Percentiles rank a stretch among this genome's conserved stretches.
Evolutionary conservation across 2,888 invertebrate genomes (phyloP).

Genomic region (Imbricaverruca yamaguchii): DNA sequence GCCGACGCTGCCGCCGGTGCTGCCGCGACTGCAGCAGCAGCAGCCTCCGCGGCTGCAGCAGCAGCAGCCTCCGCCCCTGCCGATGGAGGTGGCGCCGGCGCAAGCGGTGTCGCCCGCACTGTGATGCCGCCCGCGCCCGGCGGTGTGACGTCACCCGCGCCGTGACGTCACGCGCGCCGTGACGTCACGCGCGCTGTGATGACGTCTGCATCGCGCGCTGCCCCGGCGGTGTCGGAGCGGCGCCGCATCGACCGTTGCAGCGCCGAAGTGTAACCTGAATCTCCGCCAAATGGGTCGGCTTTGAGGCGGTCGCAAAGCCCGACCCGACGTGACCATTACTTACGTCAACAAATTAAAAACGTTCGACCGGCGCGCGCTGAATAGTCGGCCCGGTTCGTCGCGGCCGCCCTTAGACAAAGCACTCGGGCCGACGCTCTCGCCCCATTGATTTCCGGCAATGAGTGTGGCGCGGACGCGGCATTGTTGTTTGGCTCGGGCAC

Average conservation of each 20-base stretch:
- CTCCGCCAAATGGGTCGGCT: not conserved
- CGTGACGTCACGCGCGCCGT: not conserved
- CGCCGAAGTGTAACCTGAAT: not conserved
- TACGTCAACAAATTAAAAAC: constrained; percentile 21
- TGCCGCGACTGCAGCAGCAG: not conserved
- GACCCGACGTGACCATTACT: not conserved
- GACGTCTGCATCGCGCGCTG: not conserved
- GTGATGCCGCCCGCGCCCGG: not conserved
- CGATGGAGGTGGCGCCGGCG: too few species aligned
- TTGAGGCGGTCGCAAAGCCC: not conserved
- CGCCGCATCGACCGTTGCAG: not conserved
- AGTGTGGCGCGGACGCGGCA: not conserved
- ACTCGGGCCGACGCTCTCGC: not conserved
- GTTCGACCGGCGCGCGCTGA: not conserved
- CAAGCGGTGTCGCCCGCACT: too few species aligned
- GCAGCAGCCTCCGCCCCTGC: too few species aligned
- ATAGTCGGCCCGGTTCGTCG: not conserved
- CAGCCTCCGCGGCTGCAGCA: too few species aligned
- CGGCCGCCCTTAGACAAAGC: not conserved
- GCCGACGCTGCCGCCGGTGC: constrained; percentile 28
- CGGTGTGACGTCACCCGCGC: not conserved
- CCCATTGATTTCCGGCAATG: constrained; percentile 7
- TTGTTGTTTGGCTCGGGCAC: not conserved
- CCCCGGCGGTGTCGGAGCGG: not conserved
- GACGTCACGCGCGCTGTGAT: not conserved